Percentiles rank a stretch among this genome's conserved stretches.
phyloP scores from a whole-genome alignment of 2,113 vertebrate genomes.

The Argyrosomus japonicus region DNA sequence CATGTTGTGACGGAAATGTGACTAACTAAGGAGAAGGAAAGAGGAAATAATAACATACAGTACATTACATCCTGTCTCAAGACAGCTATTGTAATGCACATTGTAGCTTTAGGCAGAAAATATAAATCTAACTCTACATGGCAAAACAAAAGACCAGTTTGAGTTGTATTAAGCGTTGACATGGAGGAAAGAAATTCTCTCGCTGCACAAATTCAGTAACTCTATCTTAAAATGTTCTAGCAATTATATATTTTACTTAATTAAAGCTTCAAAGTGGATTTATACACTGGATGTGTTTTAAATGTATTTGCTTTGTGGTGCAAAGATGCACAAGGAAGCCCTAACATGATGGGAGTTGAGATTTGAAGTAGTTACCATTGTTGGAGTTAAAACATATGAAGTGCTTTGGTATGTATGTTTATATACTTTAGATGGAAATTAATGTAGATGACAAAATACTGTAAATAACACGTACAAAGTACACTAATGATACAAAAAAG shows the following conservation, averaged over 20 bases:
- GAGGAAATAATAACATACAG: background rate
- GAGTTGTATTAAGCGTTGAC: background rate
- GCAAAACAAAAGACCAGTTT: background rate
- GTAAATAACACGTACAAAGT: background rate
- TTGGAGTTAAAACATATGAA: background rate
- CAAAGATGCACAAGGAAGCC: no score
- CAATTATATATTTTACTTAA: no score
- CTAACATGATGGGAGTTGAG: no score
- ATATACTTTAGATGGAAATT: background rate
- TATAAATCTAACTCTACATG: background rate
- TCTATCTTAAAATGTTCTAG: no score
- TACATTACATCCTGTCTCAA: background rate
- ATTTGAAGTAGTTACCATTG: no score
- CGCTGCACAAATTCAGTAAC: no score
- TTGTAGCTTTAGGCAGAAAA: background rate
- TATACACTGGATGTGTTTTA: no score
- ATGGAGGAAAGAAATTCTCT: background rate
- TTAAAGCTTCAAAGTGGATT: no score
- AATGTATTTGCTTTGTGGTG: no score
- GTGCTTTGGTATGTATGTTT: no score
- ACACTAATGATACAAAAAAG: background rate
- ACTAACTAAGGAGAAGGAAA: background rate
- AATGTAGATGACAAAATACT: background rate
- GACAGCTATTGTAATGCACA: background rate
- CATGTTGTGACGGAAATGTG: conserved; percentile 1